Base-by-base conservation (phyloP, 2,888 invertebrate genomes). In the Xylocampa areola region DNA sequence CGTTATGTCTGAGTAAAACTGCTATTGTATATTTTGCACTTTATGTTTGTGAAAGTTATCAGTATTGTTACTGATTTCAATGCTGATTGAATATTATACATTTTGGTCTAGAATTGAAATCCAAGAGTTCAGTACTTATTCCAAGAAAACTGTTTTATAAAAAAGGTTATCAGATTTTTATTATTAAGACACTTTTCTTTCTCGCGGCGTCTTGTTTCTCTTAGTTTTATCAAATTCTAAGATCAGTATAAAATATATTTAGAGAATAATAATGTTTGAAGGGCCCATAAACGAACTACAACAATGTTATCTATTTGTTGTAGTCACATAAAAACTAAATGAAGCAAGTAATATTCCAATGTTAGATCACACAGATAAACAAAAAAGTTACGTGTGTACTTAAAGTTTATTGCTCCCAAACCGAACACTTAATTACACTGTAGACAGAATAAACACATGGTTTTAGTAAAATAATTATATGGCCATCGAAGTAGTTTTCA, bases 391-490 rank as follows among this genome's bases (percentile, higher is more conserved):
- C 10, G 6, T 10, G 2, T 30, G 10, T 6, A n/a, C n/a, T n/a
- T n/a, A 17, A 10, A 23, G 16, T n/a, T 33, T 25, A 32, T 19
- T 14, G 13, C n/a, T 17, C 11, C 17, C 10, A 10, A 7, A 11
- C 2, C 25, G 27, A 23, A 7, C 10, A 10, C 16, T 25, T 51
- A 47, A 51, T 29, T 39, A 14, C 13, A 40, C 11, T 14, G 19
- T 10, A 17, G 10, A 40, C 25, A 33, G 14, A 32, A 41, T 23
- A 19, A 32, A 19, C 3, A 53, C 4, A 33, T 4, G 6, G 25
- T 47, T 7, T 36, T 35, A 36, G 8, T 37, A 41, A 27, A 29
- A 45, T 47, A 33, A 25, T 40, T 27, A 36, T n/a, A 33, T 21
- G 23, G 7, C 32, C 30, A n/a, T 37, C 11, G 25, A 29, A n/a